A percentile compares a stretch with the other conserved stretches of the same genome.
These are phyloP conservation scores for Drosophila emarginata DNA, from an alignment of 2,888 invertebrate species.

Conservation along the genomic window DNA sequence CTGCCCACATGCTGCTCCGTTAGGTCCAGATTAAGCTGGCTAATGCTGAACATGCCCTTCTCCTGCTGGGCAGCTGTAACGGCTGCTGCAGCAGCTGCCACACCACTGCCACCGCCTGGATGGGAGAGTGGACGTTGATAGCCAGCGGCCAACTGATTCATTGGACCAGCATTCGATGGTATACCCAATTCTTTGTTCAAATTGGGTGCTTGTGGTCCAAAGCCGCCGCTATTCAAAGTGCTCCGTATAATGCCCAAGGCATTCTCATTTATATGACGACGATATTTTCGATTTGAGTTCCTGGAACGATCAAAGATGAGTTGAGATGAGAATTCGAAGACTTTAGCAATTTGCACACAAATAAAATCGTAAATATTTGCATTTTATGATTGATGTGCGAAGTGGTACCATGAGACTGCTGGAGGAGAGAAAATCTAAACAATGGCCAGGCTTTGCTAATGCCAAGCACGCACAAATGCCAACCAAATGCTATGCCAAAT, in stretches of 20 bases:
- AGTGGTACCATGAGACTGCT: no score
- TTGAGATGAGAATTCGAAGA: slow-evolving; percentile 38
- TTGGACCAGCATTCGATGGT: slow-evolving; percentile 79
- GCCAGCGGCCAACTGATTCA: slow-evolving; percentile 79
- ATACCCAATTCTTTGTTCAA: slow-evolving; percentile 78
- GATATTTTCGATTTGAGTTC: slow-evolving; percentile 81
- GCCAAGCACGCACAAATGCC: slow-evolving; percentile 53
- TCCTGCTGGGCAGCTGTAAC: slow-evolving; percentile 78
- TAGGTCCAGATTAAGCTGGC: slow-evolving; percentile 89
- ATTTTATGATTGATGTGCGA: slow-evolving; percentile 77
- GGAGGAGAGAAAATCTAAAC: slow-evolving; percentile 45
- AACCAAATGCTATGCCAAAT: slow-evolving; percentile 1
- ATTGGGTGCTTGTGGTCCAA: slow-evolving; percentile 78
- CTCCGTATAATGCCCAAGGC: slow-evolving; percentile 79
- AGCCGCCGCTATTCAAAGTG: slow-evolving; percentile 78
- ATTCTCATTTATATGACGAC: slow-evolving; percentile 80
- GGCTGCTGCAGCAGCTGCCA: slow-evolving; percentile 79
- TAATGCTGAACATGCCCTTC: slow-evolving; percentile 84
- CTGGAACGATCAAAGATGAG: slow-evolving; percentile 54
- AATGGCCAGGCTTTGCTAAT: slow-evolving; percentile 37
- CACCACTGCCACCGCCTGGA: slow-evolving; percentile 79
- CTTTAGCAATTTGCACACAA: slow-evolving; percentile 62
- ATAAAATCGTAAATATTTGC: slow-evolving; percentile 76
- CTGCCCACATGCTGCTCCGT: slow-evolving; percentile 88
- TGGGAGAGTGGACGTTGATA: slow-evolving; percentile 76